Evolutionary conservation across 2,797 vertebrate species (phyloP).

Genomic region (Merluccius polli): DNA sequence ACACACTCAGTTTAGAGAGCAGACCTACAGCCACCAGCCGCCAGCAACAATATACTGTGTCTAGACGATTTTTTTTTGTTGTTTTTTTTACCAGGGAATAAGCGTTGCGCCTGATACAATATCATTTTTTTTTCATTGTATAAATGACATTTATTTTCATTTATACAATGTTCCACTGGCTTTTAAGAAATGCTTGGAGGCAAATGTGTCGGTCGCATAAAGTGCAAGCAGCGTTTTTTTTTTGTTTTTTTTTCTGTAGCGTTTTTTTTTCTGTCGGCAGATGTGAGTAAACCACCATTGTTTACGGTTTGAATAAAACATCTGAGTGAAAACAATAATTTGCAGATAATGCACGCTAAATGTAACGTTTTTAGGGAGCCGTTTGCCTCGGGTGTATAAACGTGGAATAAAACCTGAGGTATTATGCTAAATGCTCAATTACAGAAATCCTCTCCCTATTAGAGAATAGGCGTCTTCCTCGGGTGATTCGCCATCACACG

Average conservation of each 20-base stretch:
- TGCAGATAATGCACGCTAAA: neutral
- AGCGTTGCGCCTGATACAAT: neutral
- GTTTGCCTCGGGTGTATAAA: neutral
- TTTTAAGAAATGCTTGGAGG: neutral
- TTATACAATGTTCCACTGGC: neutral
- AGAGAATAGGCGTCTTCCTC: neutral
- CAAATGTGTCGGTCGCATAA: neutral
- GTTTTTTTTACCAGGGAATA: neutral
- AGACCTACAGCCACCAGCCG: neutral
- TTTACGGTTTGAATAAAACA: neutral
- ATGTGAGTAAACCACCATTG: neutral
- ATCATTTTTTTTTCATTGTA: no score
- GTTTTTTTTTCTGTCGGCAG: neutral
- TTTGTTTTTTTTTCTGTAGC: neutral
- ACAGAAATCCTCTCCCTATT: neutral
- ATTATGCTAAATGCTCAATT: neutral
- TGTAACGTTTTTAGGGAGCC: neutral
- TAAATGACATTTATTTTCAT: neutral
- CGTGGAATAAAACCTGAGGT: neutral
- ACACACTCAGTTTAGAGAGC: slow-evolving; percentile 21
- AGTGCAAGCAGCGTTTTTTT: neutral
- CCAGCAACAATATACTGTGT: slow-evolving; percentile 13
- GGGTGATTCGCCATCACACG: neutral
- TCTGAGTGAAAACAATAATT: neutral
- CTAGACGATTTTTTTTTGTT: neutral